phyloP scores from a whole-genome alignment of 2,888 invertebrate species.

The Dicyrtomina minuta region DNA sequence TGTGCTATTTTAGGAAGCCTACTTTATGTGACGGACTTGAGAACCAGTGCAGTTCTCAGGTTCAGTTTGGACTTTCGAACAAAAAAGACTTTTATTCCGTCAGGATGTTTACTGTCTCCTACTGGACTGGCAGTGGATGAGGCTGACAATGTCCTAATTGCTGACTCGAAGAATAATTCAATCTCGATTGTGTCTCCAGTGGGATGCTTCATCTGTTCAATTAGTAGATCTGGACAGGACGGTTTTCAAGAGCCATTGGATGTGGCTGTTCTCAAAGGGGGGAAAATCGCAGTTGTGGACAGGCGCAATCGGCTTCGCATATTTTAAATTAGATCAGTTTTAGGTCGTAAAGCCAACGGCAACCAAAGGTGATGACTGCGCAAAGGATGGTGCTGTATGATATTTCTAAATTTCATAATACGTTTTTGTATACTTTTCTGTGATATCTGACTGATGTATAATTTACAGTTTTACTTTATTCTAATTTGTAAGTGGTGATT shows the following conservation, averaged over 20 bases:
- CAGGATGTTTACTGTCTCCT: conserved; percentile 10
- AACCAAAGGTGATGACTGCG: no score
- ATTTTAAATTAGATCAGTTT: no score
- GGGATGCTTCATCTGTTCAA: conserved; percentile 11
- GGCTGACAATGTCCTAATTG: conserved; percentile 35
- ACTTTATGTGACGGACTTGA: conserved; percentile 44
- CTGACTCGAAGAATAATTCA: conserved; percentile 21
- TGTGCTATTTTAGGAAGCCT: no score
- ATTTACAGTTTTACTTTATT: no score
- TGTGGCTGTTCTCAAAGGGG: conserved; percentile 17
- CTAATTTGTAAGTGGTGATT: no score
- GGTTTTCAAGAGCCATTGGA: conserved; percentile 15
- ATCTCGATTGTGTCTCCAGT: conserved; percentile 25
- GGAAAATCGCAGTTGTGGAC: conserved; percentile 23
- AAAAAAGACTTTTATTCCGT: not conserved
- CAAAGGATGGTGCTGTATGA: no score
- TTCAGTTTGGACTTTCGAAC: conserved; percentile 5
- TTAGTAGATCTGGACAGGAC: not conserved
- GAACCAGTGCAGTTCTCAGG: conserved; percentile 28
- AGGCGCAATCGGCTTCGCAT: not conserved
- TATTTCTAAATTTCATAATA: no score
- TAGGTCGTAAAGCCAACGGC: no score
- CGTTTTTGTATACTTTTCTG: no score
- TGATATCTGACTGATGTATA: no score
- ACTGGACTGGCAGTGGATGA: conserved; percentile 35